These are phyloP conservation scores for Mustela lutreola DNA, from an alignment of 2,113 vertebrate genomes.

Conservation along the genomic window DNA sequence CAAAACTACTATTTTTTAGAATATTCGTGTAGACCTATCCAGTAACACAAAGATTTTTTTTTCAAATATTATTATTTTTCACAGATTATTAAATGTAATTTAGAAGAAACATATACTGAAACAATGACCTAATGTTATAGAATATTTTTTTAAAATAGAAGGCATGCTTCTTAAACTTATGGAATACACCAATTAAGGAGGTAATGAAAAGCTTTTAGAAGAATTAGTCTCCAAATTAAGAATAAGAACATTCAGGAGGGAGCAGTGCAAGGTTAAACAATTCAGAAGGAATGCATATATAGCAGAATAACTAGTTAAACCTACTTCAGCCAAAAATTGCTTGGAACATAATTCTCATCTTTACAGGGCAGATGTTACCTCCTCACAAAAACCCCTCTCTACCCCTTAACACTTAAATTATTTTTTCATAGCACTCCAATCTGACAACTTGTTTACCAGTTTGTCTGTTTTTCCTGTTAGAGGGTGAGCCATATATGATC, in stretches of 20 bases:
- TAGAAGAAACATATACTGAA: neutral
- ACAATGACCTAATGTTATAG: conserved; percentile 16
- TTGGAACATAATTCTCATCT: neutral
- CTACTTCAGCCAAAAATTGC: conserved; percentile 4
- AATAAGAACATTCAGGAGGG: conserved; percentile 11
- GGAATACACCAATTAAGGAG: neutral
- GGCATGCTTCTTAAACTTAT: conserved; percentile 9
- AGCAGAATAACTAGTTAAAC: conserved; percentile 43
- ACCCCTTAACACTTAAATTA: neutral
- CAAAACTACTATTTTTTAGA: conserved; percentile 27
- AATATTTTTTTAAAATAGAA: conserved; percentile 53
- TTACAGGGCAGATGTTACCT: neutral
- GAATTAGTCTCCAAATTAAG: conserved; percentile 49
- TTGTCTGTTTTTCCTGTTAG: conserved; percentile 6
- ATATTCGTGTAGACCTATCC: neutral
- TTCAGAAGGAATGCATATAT: conserved; percentile 7
- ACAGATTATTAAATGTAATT: conserved; percentile 10
- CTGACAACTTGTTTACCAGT: neutral
- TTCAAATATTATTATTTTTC: conserved; percentile 33
- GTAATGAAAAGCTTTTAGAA: conserved; percentile 56
- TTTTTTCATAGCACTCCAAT: neutral
- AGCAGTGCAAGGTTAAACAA: conserved; percentile 33
- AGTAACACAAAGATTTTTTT: neutral
- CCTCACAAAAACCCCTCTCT: neutral
- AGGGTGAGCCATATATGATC: neutral